These are phyloP conservation scores for Drosophila navojoa DNA, from an alignment of 1,140 invertebrate species.

Conservation along the genomic window DNA sequence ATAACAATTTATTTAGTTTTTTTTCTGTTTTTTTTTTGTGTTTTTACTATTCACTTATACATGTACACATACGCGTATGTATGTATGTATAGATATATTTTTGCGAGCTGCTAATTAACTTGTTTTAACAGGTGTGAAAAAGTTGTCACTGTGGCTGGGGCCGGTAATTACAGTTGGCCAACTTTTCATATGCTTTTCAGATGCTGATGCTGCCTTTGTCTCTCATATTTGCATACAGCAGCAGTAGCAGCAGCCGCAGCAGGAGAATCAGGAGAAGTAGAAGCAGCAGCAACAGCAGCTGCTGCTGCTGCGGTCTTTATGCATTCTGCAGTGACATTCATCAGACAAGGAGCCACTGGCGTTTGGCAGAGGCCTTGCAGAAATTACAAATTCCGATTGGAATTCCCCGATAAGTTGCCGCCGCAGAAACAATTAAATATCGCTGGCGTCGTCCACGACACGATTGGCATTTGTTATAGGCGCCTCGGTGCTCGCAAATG, in stretches of 20 bases:
- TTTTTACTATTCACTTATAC: conserved; percentile 30
- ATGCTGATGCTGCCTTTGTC: conserved; percentile 43
- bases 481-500: conserved; percentile 77
- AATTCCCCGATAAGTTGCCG: conserved; percentile 80
- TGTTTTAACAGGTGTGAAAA: conserved; percentile 83
- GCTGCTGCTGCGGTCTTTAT: conserved; percentile 27
- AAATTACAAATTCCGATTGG: conserved; percentile 82
- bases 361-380: conserved; percentile 55
- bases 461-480: conserved; percentile 83
- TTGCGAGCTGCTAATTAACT: conserved; percentile 82
- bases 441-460: conserved; percentile 77
- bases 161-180: conserved; percentile 81
- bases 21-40: conserved; percentile 27
- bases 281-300: conserved; percentile 15
- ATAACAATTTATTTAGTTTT: conserved; percentile 35
- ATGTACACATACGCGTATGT: conserved; percentile 39
- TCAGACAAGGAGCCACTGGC: conserved; percentile 49
- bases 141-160: conserved; percentile 57
- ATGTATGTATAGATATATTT: conserved; percentile 67
- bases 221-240: conserved; percentile 74
- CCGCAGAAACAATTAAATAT: conserved; percentile 81
- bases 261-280: conserved; percentile 31
- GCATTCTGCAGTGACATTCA: conserved; percentile 71
- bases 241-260: conserved; percentile 17
- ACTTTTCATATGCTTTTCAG: conserved; percentile 67